Evolutionary conservation across 2,113 vertebrate species (phyloP), one percentile per base, ranked within the genome.

Genomic region (Nicator chloris): DNA sequence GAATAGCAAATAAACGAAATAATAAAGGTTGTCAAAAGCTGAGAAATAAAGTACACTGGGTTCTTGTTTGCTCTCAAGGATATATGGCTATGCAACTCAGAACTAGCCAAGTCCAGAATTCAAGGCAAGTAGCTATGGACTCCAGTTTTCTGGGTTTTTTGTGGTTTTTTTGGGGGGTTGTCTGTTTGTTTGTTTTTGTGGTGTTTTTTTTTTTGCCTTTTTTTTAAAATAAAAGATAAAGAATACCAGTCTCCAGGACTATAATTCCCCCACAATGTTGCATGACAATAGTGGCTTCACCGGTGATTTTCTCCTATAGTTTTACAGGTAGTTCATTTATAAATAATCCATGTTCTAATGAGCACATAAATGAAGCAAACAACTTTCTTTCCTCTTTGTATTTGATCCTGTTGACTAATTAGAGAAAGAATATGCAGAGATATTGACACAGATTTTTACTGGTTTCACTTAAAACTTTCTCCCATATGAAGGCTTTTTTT

Each of bases 1-100:
- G 97, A 97, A 98, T 97, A 98, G 95, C 93, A 96, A 96, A 97
- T 97, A 98, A 98, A 97, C 10, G 91, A 97, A 98, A 98, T 98
- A 98, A 98, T 98, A 98, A 97, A 97, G 91, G 75, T 97, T 97
- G 97, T 98, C 96, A 98, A 96, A 97, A 96, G 65, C 95, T 90
- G 82, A 92, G 93, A 86, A 97, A 96, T 97, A 94, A 97, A 97
- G 80, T 82, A 86, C 83, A 77, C 71, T 24, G 33, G 49, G 60
- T 90, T 94, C 88, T 93, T 96, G 50, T 97, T 97, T 97, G 87
- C 88, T 96, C n/a, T 97, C 56, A 76, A 90, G 89, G 73, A 97
- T 95, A 71, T 96, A 86, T 68, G 83, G 71, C 87, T 92, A 33
- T 73, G 71, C 42, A 92, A 44, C 54, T 95, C 49, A 69, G 83